Evolutionary conservation across 1,140 invertebrate genomes (phyloP).

Genomic region (Leptopilina boulardi): DNA sequence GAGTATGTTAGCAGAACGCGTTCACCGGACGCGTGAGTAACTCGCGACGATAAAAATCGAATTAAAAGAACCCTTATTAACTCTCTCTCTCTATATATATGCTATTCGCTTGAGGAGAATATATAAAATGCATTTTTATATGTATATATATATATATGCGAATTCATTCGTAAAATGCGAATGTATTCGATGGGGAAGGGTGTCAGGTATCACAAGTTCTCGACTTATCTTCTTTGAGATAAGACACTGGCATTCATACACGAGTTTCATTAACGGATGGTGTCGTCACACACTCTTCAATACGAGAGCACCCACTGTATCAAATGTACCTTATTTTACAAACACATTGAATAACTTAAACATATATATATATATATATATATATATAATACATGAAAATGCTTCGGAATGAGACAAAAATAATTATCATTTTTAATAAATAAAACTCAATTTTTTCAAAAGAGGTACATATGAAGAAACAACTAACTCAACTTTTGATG

Average conservation of each 20-base stretch:
- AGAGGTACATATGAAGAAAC: too few relatives aligned
- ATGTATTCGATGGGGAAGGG: conserved; percentile 42
- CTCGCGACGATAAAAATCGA: conserved; percentile 31
- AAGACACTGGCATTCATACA: conserved; percentile 37
- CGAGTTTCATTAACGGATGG: conserved; percentile 24
- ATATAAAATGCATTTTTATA: not conserved
- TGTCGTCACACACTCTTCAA: conserved; percentile 29
- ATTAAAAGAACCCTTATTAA: conserved; percentile 3
- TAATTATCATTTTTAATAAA: too few relatives aligned
- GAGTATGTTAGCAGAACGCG: too few relatives aligned
- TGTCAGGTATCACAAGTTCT: conserved; percentile 54
- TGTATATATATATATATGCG: not conserved
- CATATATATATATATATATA: not conserved
- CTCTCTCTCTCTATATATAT: conserved; percentile 34
- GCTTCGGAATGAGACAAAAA: too few relatives aligned
- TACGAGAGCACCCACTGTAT: not conserved
- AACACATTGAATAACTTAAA: not conserved
- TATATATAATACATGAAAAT: too few relatives aligned
- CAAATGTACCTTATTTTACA: not conserved
- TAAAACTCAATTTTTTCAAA: too few relatives aligned
- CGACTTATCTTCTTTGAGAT: conserved; percentile 53
- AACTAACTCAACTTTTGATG: too few relatives aligned
- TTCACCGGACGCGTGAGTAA: not conserved
- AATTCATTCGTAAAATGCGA: conserved; percentile 25
- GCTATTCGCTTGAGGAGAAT: conserved; percentile 23